Base-by-base conservation (phyloP, 2,888 invertebrate genomes). In the Tenthredo scrophulariae region DNA sequence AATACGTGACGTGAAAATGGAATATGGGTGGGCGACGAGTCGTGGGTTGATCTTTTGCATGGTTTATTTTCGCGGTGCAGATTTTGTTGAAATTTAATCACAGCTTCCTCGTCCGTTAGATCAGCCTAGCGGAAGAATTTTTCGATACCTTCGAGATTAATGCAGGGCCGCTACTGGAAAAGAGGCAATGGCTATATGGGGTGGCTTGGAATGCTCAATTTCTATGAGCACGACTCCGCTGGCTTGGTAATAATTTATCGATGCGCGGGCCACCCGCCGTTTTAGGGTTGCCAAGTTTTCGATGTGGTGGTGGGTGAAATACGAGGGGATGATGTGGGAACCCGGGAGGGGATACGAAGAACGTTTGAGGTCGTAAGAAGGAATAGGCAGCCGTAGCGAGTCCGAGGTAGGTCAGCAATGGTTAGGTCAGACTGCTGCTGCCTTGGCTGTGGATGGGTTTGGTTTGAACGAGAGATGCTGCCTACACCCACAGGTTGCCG, bases 401-500 rank as follows among this genome's bases (percentile, higher is more conserved):
- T 22, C 58, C 22, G 26, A 26, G 80, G 22, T 62, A 62, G 80
- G 80, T 37, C 58, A 40, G 62, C 18, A 80, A 50, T 18, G 40
- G 80, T 80, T 62, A 26, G 80, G 40, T 62, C 58, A n/a, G 50
- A 9, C 18, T 77, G 29, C 50, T 54, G n/a, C 50, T 77, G n/a
- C 33, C 18, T 13, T 29, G 7, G 54, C 50, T 77, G 33, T 15
- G 46, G 54, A 77, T 77, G 29, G 77, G 80, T 46, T 83, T 67
- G 26, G 46, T 83, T 70, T 7, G 18, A 83, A 40, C 67, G 70
- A 33, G 83, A 70, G 50, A 83, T 37, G 65, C 70, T 83, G 46
- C 43, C 65, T 43, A 67, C 83, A 70, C 83, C 83, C 83, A 83
- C 83, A 83, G 83, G 83, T 83, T 83, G 83, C 46, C 83, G 70